Base-by-base conservation (phyloP, 2,888 invertebrate genomes). In the Agrotis segetum region DNA sequence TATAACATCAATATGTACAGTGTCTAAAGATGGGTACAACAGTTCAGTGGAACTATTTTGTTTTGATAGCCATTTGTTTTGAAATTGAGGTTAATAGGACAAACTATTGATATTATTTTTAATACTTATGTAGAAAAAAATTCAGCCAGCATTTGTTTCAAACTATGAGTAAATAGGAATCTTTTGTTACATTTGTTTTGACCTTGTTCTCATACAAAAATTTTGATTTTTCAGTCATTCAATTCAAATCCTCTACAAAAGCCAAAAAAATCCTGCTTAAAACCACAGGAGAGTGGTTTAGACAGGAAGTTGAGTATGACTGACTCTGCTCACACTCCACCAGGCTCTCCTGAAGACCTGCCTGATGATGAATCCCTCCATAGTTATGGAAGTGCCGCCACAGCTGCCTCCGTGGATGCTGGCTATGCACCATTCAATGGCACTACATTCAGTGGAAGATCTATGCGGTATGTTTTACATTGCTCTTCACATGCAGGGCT, bases 401-500 rank as follows among this genome's bases (percentile, higher is more conserved):
- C 98, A 74, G 97, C 98, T 78, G 98, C 98, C 64, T 98, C 98
- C 19, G 97, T 98, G 88, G 98, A 98, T 91, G 98, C 98, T 90
- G 98, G 98, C 44, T 98, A 97, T 92, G 98, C 98, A 77, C 98
- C 98, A 76, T 97, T 97, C 85, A 97, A 97, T 90, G 97, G 97
- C 47, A 97, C 97, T 53, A 97, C 97, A 14, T 97, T 97, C 86
- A 97, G 97, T 90, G 97, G 97, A 11, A 95, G 97, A 64, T 97
- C 97, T 74, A 97, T 97, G 96, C 97, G 98, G 85, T 98, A 98
- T 92, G 98, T 98, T 74, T 97, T 98, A 62, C 98, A 98, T 91
- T 98, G 98, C 91, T 98, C 98, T 67, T 97, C 98, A 81, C 97
- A 98, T 91, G 97, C 97, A 7, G 97, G 97, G 1, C 97, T 97